These are phyloP conservation scores for Suricata suricatta DNA, from an alignment of 2,113 vertebrate genomes.

Conservation along the genomic window DNA sequence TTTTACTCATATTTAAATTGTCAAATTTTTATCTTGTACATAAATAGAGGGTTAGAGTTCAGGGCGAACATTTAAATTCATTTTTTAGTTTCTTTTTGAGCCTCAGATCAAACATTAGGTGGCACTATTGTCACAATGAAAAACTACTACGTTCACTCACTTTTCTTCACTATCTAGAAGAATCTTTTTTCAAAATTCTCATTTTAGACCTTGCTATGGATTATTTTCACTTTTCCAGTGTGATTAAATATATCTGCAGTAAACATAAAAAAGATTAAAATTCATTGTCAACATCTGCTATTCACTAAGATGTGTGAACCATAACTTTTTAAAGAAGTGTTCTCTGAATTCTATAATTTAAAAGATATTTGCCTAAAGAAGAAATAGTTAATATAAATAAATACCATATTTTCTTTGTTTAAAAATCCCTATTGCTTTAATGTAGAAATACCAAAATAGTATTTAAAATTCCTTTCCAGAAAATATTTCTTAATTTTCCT, in stretches of 20 bases:
- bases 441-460: background rate
- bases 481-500: background rate
- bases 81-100: constrained; percentile 4
- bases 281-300: constrained; percentile 71
- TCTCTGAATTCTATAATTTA: constrained; percentile 40
- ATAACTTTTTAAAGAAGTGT: constrained; percentile 55
- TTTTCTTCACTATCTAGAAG: background rate
- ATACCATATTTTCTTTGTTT: constrained; percentile 54
- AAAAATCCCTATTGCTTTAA: background rate
- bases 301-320: constrained; percentile 58
- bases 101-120: constrained; percentile 82
- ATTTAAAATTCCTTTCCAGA: background rate
- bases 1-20: background rate
- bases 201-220: background rate
- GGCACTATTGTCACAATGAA: constrained; percentile 87
- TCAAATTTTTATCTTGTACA: background rate
- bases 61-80: background rate
- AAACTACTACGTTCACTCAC: background rate
- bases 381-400: constrained; percentile 37
- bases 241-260: constrained; percentile 69
- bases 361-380: constrained; percentile 37
- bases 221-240: constrained; percentile 58
- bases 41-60: background rate
- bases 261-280: constrained; percentile 69
- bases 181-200: background rate